These are phyloP conservation scores for Gobio gobio DNA, from an alignment of 2,113 vertebrate species.

Conservation along the genomic window DNA sequence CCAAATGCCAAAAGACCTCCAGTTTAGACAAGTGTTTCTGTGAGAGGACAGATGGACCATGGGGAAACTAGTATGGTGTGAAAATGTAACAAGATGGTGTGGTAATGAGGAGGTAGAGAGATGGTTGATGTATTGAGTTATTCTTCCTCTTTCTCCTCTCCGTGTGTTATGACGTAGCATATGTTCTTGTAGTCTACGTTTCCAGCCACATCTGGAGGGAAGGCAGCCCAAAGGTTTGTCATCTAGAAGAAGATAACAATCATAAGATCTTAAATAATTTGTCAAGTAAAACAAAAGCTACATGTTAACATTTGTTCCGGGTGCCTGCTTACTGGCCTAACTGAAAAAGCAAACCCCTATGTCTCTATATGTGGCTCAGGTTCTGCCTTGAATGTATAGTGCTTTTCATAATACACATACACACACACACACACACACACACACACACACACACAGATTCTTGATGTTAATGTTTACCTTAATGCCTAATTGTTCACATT, in stretches of 20 bases:
- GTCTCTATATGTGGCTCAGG: background rate
- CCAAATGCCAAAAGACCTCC: conserved; percentile 41
- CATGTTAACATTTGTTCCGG: too few relatives aligned
- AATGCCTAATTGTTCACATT: background rate
- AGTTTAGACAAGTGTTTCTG: conserved; percentile 42
- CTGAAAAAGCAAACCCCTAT: background rate
- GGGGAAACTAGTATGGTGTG: conserved; percentile 48
- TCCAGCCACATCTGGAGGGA: conserved; percentile 81
- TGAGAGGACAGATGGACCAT: conserved; percentile 42
- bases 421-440: too few relatives aligned
- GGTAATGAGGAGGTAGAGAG: background rate
- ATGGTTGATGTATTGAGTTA: conserved; percentile 46
- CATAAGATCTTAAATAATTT: background rate
- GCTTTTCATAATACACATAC: background rate
- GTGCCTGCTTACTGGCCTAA: too few relatives aligned
- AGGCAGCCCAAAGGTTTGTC: conserved; percentile 82
- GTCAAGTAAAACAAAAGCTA: too few relatives aligned
- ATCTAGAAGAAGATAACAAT: conserved; percentile 65
- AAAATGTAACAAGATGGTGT: conserved; percentile 28
- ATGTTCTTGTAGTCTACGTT: conserved; percentile 93
- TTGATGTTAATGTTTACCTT: background rate
- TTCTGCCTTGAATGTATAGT: background rate
- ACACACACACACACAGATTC: background rate
- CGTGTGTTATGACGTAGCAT: conserved; percentile 93
- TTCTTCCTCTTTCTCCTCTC: conserved; percentile 81